Conservation (phyloP, 2,797 vertebrate genomes). For the Masticophis lateralis region DNA sequence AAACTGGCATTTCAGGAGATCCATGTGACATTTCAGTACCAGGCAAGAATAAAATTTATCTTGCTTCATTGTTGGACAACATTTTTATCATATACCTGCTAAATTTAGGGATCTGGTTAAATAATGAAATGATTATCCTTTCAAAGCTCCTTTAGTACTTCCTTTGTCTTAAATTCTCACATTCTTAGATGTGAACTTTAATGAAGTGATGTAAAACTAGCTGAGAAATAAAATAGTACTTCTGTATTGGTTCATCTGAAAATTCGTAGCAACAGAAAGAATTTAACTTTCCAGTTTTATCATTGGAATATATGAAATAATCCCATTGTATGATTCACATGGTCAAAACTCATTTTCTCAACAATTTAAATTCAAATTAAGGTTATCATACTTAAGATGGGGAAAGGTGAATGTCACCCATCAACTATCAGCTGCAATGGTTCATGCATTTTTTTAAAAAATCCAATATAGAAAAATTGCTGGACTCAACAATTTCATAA, state of each 20-base stretch:
- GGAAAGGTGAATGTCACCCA: background rate
- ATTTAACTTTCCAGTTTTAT: background rate
- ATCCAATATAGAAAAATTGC: background rate
- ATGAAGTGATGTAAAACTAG: background rate
- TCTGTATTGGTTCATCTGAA: background rate
- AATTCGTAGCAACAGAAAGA: background rate
- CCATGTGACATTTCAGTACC: background rate
- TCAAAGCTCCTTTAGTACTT: background rate
- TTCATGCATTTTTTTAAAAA: background rate
- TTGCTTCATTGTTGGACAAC: background rate
- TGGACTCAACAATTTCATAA: background rate
- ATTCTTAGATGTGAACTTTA: background rate
- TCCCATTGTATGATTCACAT: background rate
- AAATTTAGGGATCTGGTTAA: background rate
- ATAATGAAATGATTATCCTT: conserved; percentile 3
- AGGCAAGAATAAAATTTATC: background rate
- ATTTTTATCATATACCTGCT: background rate
- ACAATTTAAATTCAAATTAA: background rate
- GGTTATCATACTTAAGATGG: background rate
- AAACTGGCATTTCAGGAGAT: background rate
- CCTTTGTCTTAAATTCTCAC: background rate
- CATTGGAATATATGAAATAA: background rate
- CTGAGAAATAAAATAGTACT: background rate
- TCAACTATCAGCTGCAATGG: background rate
- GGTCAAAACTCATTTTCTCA: background rate